Evolutionary conservation across 2,888 invertebrate genomes (phyloP), one percentile per base, ranked within the genome.

Genomic region (Cephus pygmeus): DNA sequence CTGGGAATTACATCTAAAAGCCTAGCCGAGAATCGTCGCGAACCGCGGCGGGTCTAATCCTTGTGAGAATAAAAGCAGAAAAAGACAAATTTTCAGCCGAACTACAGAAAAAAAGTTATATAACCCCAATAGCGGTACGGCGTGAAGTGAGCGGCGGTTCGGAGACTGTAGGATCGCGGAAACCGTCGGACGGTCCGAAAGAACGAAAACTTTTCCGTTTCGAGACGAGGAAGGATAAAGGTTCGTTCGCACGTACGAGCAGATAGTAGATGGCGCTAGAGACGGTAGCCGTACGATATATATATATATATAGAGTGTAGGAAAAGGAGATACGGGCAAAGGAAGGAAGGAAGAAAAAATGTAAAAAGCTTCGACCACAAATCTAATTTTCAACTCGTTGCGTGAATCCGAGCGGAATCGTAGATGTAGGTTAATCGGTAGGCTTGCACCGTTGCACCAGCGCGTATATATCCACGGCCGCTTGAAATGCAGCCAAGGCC

Each of bases 401-500:
- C 73, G 11, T 73, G 69, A 71, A 56, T 69, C 36, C 34, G 30
- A 71, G 69, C 31, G 36, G 71, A 76, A 36, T 76, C 69, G 36
- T 71, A 69, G 76, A 76, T 76, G 69, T 76, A 69, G 76, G 76
- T 76, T 71, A 76, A 76, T 69, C 69, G 76, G 76, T 31, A 73
- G 73, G 76, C 73, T 73, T 68, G 73, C 40, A 56, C 56, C 56
- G 12, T 36, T 36, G 40, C 15, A 40, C 40, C 76, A 23, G 3
- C 56, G 23, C 23, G 56, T 56, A 23, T 36, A 36, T 56, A 56
- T 23, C 56, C 56, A 56, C 1, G 23, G 23, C 9, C 56, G 56
- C 56, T 56, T 56, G 56, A 56, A 56, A 56, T 56, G 56, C 56
- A 56, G 56, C 56, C 23, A 56, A 56, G 23, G 56, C 23, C 23